These are phyloP conservation scores for Trochalopteron elliotii DNA, from an alignment of 2,113 vertebrate species.

Conservation along the genomic window DNA sequence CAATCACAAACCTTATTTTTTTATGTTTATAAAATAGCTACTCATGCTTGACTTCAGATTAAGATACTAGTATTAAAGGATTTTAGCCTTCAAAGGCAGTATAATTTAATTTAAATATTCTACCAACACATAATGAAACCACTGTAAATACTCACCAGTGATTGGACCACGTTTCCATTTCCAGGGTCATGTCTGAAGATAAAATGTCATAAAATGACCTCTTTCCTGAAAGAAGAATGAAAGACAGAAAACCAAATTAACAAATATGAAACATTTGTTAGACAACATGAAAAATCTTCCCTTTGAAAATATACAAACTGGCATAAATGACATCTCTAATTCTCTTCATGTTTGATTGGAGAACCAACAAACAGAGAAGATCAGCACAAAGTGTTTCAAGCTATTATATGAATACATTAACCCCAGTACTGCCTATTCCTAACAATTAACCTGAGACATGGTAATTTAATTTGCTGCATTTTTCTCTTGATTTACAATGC, in stretches of 20 bases:
- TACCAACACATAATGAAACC: neutral
- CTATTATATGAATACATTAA: neutral
- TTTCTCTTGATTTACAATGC: neutral
- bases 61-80: neutral
- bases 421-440: neutral
- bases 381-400: neutral
- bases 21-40: slow-evolving; percentile 16
- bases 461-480: neutral
- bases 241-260: neutral
- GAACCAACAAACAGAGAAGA: neutral
- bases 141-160: neutral
- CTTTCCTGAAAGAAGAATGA: neutral
- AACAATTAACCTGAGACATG: neutral
- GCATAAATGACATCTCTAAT: neutral
- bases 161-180: neutral
- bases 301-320: neutral
- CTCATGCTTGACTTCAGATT: neutral
- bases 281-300: neutral
- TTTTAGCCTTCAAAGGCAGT: neutral
- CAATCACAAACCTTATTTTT: neutral
- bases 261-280: neutral
- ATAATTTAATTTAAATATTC: slow-evolving; percentile 5
- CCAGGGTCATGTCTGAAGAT: neutral
- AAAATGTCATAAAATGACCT: neutral
- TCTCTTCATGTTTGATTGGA: neutral